These are phyloP conservation scores for Phalloptychus januarius DNA, from an alignment of 2,797 vertebrate species.

Conservation along the genomic window DNA sequence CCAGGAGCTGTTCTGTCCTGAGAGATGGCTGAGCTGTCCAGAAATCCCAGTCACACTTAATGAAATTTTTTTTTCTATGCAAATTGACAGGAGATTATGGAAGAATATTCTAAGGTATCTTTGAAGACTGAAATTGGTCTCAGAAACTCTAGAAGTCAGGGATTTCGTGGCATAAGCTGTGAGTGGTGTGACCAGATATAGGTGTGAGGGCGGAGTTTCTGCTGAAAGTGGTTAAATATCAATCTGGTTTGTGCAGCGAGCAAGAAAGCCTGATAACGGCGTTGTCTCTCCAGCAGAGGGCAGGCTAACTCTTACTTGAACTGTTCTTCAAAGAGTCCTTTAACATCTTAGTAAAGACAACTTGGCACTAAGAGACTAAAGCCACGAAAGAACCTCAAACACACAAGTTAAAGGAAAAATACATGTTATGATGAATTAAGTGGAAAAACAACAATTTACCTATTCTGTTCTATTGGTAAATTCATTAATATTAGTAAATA, in stretches of 20 bases:
- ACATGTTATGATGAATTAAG: background rate
- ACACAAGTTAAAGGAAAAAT: slow-evolving; percentile 10
- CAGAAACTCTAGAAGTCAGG: slow-evolving; percentile 41
- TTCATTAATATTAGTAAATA: background rate
- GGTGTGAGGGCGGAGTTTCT: background rate
- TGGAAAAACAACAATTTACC: background rate
- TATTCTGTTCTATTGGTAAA: background rate
- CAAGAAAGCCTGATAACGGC: slow-evolving; percentile 15
- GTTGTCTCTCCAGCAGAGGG: slow-evolving; percentile 73
- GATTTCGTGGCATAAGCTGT: slow-evolving; percentile 10
- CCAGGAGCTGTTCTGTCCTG: slow-evolving; percentile 31
- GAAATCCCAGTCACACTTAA: slow-evolving; percentile 50
- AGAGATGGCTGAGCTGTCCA: slow-evolving; percentile 38
- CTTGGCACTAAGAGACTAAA: background rate
- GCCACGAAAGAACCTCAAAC: background rate
- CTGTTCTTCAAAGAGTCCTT: background rate
- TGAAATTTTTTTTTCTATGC: slow-evolving; percentile 61
- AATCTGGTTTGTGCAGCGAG: slow-evolving; percentile 16
- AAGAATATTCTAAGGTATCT: slow-evolving; percentile 51
- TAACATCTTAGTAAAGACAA: slow-evolving; percentile 10
- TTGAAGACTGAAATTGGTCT: slow-evolving; percentile 55
- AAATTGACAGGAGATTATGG: slow-evolving; percentile 63
- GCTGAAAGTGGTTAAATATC: slow-evolving; percentile 14
- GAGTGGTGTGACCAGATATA: slow-evolving; percentile 26
- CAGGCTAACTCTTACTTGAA: slow-evolving; percentile 60